These are phyloP conservation scores for Bettongia penicillata DNA, from an alignment of 2,113 vertebrate genomes.

Conservation along the genomic window DNA sequence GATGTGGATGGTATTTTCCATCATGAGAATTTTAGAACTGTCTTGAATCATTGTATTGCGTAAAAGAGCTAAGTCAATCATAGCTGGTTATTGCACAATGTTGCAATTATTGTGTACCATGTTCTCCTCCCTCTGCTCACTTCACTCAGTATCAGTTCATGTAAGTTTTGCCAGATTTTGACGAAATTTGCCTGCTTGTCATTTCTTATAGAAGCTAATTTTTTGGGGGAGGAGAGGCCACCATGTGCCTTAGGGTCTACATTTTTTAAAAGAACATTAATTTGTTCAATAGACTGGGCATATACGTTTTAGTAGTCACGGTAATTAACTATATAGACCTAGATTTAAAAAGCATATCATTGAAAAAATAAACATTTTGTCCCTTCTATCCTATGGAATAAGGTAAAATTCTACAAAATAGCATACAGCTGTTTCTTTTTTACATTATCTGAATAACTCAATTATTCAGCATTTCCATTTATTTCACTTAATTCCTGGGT, in stretches of 20 bases:
- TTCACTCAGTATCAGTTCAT: too few relatives aligned
- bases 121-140: too few relatives aligned
- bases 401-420: background rate
- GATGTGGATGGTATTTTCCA: too few relatives aligned
- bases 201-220: too few relatives aligned
- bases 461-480: background rate
- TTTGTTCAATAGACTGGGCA: background rate
- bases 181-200: too few relatives aligned
- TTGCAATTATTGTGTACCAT: too few relatives aligned
- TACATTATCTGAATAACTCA: background rate
- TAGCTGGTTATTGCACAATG: too few relatives aligned
- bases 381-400: background rate
- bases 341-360: background rate
- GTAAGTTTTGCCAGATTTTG: too few relatives aligned
- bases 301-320: too few relatives aligned
- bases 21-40: too few relatives aligned
- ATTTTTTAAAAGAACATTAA: background rate
- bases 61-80: too few relatives aligned
- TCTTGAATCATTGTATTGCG: too few relatives aligned
- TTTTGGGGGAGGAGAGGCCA: background rate
- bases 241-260: background rate
- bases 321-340: background rate
- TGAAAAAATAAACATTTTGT: background rate
- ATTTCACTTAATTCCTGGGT: background rate
- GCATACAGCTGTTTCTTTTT: background rate